Percentiles rank a stretch among this genome's conserved stretches.
phyloP scores from a whole-genome alignment of 2,797 vertebrate genomes.

The Sciurus carolinensis region DNA sequence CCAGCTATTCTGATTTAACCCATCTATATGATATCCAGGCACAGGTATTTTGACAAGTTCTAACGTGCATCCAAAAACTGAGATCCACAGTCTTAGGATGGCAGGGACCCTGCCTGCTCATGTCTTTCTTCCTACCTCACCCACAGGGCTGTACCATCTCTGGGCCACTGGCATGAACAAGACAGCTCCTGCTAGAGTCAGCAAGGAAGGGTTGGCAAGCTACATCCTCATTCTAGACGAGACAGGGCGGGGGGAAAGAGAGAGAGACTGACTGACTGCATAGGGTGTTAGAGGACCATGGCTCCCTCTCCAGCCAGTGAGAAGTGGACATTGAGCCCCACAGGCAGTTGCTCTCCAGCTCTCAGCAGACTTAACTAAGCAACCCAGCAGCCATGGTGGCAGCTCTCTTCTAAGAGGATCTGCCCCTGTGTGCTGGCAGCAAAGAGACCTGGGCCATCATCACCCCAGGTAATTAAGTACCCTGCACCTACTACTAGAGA shows the following conservation, averaged over 20 bases:
- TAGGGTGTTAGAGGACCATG: too few species aligned
- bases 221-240: neutral
- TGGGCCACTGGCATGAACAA: neutral
- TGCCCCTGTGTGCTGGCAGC: neutral
- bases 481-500: neutral
- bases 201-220: neutral
- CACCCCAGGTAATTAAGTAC: neutral
- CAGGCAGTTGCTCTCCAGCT: neutral
- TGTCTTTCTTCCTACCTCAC: neutral
- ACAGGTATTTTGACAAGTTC: constrained; percentile 56
- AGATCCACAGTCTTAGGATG: constrained; percentile 1
- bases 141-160: neutral
- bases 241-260: too few species aligned
- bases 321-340: neutral
- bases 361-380: neutral
- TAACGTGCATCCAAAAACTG: neutral
- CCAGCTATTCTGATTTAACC: constrained; percentile 5
- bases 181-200: neutral
- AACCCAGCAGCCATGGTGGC: neutral
- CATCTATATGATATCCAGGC: neutral
- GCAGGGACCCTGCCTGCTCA: neutral
- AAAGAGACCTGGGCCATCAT: neutral
- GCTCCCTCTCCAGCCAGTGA: neutral
- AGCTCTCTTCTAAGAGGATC: neutral
- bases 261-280: neutral